Base-by-base conservation (phyloP, 1,140 invertebrate species). In the Pachyrhynchus sulphureomaculatus region DNA sequence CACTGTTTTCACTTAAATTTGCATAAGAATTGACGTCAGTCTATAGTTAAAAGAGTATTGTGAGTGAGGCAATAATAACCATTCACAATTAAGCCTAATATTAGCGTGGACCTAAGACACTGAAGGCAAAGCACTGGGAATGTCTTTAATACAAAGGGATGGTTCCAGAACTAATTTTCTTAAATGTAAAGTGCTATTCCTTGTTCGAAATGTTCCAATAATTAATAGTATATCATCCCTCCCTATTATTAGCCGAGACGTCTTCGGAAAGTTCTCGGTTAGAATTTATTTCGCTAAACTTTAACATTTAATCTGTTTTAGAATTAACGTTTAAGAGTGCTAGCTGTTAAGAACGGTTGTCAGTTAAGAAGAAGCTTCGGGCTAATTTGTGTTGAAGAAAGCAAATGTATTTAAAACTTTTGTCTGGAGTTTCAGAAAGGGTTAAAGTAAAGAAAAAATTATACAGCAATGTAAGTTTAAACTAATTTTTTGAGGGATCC, bases 221-320 rank as follows among this genome's bases (percentile, higher is more conserved):
- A 68, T 66, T 66, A 68, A 68, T 66, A 68, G 66, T 66, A 68
- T 68, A 70, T 64, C 64, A 66, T 59, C 61, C 53, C 47, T 48
- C 60, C 56, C 64, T 61, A 70, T 68, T 68, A 68, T 64, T 65
- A 62, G 20, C 15, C 24, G 63, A 37, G 65, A 68, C 60, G 66
- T 67, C 62, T 66, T 68, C 54, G 33, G 33, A 32, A 56, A 56
- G n/a, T 56, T 47, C 41, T 23, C 54, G 10, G 45, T 51, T 21
- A 18, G 32, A 58, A 58, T 58, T 58, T 58, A 58, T 57, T 57
- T 57, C 42, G 54, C 23, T 57, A 45, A 57, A 57, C 41, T 57
- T 57, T 57, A 57, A 57, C 54, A 36, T 57, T 57, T 57, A 57
- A 57, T 57, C 54, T 48, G 54, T 57, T 57, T 57, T 36, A 57